Base-by-base conservation (phyloP, 2,888 invertebrate genomes). In the Asteroscopus sphinx region DNA sequence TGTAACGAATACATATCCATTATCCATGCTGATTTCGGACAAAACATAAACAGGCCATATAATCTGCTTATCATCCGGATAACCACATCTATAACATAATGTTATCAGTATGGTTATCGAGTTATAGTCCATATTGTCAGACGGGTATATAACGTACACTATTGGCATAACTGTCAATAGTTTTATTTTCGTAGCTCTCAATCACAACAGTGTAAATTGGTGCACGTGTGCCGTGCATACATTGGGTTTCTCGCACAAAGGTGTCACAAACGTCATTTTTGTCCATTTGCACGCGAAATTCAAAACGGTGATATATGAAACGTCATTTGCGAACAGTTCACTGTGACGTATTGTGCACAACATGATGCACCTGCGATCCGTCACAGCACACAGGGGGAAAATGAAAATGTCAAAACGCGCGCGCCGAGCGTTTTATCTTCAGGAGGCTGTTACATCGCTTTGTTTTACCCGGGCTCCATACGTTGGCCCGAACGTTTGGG, bases 351-450 rank as follows among this genome's bases (percentile, higher is more conserved):
- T 76, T 78, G 72, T 59, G 63, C 67, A 62, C 59, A 61, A 59
- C 59, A 44, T 61, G 79, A 76, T 82, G 83, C 85, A 85, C 84
- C 84, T 85, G 85, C 53, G 79, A 82, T 85, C 67, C 69, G 71
- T 81, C 79, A 79, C 58, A 56, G 55, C 49, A 54, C 57, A 48
- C 58, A 58, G 49, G 41, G 55, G 69, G 68, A 76, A 82, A 85
- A 82, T 86, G 79, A 82, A 81, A 82, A 79, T 53, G 82, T 83
- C 85, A 68, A 68, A 70, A 68, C 71, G 39, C 35, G 67, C 71
- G 32, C 32, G 30, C 7, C 33, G 41, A 13, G 45, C 53, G 28
- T 59, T 69, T 57, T 72, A 68, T 72, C 68, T 62, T 57, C 48
- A 69, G 67, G 28, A 63, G 63, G 67, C 53, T 52, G 65, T 67